Evolutionary conservation across 2,797 vertebrate species (phyloP).

Genomic region (Catharus ustulatus): DNA sequence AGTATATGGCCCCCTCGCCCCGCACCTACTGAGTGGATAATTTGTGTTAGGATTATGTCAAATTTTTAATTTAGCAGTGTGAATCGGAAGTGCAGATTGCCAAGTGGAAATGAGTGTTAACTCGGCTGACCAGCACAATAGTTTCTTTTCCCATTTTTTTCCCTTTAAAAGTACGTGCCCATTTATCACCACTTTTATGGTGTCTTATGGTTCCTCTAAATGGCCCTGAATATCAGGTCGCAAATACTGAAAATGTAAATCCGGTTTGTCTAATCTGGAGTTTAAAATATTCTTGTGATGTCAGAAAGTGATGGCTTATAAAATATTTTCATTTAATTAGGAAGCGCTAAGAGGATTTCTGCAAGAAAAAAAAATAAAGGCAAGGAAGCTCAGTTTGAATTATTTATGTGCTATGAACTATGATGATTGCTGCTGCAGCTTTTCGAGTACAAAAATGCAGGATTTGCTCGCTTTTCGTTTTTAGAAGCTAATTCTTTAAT

Average conservation of each 20-base stretch:
- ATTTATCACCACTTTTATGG: fast-evolving
- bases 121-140: fast-evolving
- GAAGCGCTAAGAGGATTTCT: conserved; percentile 53
- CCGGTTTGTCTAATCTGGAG: conserved; percentile 8
- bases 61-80: background rate
- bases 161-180: fast-evolving
- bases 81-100: background rate
- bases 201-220: background rate
- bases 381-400: background rate
- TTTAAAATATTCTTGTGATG: conserved; percentile 46
- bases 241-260: background rate
- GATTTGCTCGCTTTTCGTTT: background rate
- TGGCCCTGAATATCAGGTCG: fast-evolving
- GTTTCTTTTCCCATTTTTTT: background rate
- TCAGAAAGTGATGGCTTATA: conserved; percentile 31
- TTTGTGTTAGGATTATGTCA: background rate
- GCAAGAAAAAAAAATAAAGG: background rate
- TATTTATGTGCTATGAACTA: conserved; percentile 23
- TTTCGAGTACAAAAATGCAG: conserved; percentile 9
- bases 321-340: conserved; percentile 64
- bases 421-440: conserved; percentile 3
- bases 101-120: background rate
- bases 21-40: too few species aligned
- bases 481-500: conserved; percentile 13
- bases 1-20: fast-evolving